Evolutionary conservation across 1,140 invertebrate species (phyloP).

Genomic region (Pogonomyrmex barbatus): DNA sequence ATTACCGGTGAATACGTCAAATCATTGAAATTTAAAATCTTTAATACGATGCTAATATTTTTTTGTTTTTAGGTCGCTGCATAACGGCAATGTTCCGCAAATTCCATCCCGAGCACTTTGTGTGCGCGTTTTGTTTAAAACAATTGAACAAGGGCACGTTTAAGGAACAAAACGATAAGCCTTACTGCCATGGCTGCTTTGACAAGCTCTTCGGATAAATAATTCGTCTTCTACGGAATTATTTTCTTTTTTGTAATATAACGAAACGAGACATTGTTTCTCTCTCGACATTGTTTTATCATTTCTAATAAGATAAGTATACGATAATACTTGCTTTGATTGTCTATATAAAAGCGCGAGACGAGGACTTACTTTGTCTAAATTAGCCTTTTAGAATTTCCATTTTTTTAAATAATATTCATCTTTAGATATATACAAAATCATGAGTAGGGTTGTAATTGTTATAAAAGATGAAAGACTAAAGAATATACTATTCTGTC

Average conservation of each 20-base stretch:
- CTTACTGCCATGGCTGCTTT: conserved; percentile 99
- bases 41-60: background rate
- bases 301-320: conserved; percentile 10
- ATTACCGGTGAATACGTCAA: conserved; percentile 91
- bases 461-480: background rate
- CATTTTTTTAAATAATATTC: conserved; percentile 56
- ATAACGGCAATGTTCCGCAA: conserved; percentile 99
- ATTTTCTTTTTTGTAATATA: conserved; percentile 65
- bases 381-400: conserved; percentile 39
- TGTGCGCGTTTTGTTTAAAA: conserved; percentile 98
- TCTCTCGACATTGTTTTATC: conserved; percentile 59
- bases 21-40: background rate
- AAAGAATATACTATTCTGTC: background rate
- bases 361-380: conserved; percentile 25
- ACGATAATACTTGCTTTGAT: conserved; percentile 60
- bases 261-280: conserved; percentile 43
- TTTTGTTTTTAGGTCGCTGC: conserved; percentile 92
- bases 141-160: conserved; percentile 99
- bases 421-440: conserved; percentile 32
- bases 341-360: conserved; percentile 40
- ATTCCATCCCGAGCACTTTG: conserved; percentile 99
- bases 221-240: conserved; percentile 6
- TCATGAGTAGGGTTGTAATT: background rate
- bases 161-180: conserved; percentile 99
- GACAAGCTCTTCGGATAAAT: conserved; percentile 97